Evolutionary conservation across 2,888 invertebrate species (phyloP), one percentile per base, ranked within the genome.

Genomic region (Sinhomidia bicolor): DNA sequence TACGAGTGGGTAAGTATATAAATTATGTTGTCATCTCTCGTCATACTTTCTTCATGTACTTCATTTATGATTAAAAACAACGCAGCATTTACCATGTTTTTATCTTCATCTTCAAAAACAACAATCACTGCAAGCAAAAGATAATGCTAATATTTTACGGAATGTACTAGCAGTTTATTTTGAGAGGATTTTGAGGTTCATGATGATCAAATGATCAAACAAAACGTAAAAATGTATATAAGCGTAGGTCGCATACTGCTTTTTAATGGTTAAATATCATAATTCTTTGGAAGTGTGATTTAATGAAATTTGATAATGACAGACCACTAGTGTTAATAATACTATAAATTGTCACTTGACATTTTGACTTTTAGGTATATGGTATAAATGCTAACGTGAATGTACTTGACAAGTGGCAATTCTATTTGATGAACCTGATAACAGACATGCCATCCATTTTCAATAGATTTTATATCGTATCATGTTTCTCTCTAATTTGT

Each of bases 11-110:
- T 36, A 57, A 32, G 36, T 76, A 76, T 20, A 74, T 85, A 85
- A 85, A 85, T 85, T 78, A 78, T 65, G 65, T 78, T 85, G 85
- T 85, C 85, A 85, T 78, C 78, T 79, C n/a, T 57, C 36, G 57
- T 20, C 78, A 79, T 79, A 85, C 85, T 85, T 79, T 79, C 57
- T 85, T 84, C 76, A 29, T 74, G 60, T 80, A 44, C 32, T 14
- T 54, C 14, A 17, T 32, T 51, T 36, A 74, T 12, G 36, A 57
- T 12, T n/a, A 36, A 3, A 36, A 7, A n/a, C n/a, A n/a, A n/a
- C 29, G 10, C 62, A 29, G 29, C 9, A 26, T 29, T 9, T 29
- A 12, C 62, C 62, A 41, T 12, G 36, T 7, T 41, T 2, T n/a
- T n/a, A n/a, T 20, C 71, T 1, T 20, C 32, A 32, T 29, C 78